Percentiles rank a stretch among this genome's conserved stretches.
phyloP scores from a whole-genome alignment of 2,797 vertebrate species.

The Echeneis naucrates region DNA sequence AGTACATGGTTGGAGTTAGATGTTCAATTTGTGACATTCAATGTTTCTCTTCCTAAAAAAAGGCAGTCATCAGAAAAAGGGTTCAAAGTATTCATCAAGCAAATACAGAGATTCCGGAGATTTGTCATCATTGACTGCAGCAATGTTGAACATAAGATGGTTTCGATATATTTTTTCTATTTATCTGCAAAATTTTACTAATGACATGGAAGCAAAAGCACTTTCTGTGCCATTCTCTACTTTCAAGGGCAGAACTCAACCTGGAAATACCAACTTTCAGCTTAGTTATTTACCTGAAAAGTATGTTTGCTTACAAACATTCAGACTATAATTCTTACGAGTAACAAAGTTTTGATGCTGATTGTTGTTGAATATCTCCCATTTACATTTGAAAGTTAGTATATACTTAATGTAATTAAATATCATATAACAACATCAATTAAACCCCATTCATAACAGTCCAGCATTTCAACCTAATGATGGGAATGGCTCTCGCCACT shows the following conservation, averaged over 20 bases:
- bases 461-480: not conserved
- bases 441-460: not conserved
- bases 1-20: not conserved
- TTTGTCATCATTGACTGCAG: conserved; percentile 85
- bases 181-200: not conserved
- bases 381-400: not conserved
- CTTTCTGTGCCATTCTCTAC: not conserved
- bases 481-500: not conserved
- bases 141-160: not conserved
- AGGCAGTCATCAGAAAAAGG: conserved; percentile 85
- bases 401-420: not conserved
- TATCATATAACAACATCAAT: too few species aligned
- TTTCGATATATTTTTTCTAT: not conserved
- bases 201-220: not conserved
- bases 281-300: not conserved
- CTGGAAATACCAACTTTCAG: not conserved
- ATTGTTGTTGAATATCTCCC: too few species aligned
- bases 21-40: not conserved
- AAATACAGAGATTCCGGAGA: conserved; percentile 88
- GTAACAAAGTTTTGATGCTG: not conserved
- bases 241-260: not conserved
- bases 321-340: not conserved
- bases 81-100: conserved; percentile 85
- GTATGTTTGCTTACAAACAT: not conserved
- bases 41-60: not conserved